Base-by-base conservation (phyloP, 2,797 vertebrate genomes). In the Chromis chromis region DNA sequence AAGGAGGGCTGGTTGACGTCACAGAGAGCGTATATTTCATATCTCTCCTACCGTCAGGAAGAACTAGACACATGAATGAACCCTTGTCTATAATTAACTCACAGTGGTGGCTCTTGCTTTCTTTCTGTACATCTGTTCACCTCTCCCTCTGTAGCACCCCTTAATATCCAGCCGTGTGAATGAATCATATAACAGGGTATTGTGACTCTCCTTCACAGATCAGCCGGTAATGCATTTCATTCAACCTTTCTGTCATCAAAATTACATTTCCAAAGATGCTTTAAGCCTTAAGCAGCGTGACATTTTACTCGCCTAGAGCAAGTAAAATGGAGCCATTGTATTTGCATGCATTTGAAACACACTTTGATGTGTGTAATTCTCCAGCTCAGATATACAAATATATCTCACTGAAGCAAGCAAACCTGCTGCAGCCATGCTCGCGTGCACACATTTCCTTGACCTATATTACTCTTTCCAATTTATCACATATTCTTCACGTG, bases 1-100 rank as follows among this genome's bases (percentile, higher is more conserved):
- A 85, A 84, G 60, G 67, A 84, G 62, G 67, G n/a, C 9, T 11
- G 50, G 65, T 2, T 86, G 85, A 90, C 65, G 52, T 89, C 82
- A 87, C 6, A 0, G 6, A 16, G 28, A 44, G 65, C 12, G 31
- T 65, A 39, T 25, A n/a, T 24, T 63, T 11, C 65, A 71, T n/a
- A 57, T 63, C 48, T 74, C 17, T 73, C 42, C 42, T 21, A n/a
- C 46, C 42, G 54, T 61, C 36, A 21, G 59, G 25, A 24, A 12
- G 63, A 75, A 55, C 44, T 5, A 25, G 33, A 58, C 25, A 73
- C 82, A 58, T 65, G 36, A 81, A 87, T 82, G 63, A 87, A 83
- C 67, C 50, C 44, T 40, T 3, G 33, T 57, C 58, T 76, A 72
- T 81, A 73, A 83, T 82, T 52, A 79, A 70, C 50, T 61, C 56